Evolutionary conservation across 2,888 invertebrate genomes (phyloP), one percentile per base, ranked within the genome.

Genomic region (Tanytarsus gracilentus): DNA sequence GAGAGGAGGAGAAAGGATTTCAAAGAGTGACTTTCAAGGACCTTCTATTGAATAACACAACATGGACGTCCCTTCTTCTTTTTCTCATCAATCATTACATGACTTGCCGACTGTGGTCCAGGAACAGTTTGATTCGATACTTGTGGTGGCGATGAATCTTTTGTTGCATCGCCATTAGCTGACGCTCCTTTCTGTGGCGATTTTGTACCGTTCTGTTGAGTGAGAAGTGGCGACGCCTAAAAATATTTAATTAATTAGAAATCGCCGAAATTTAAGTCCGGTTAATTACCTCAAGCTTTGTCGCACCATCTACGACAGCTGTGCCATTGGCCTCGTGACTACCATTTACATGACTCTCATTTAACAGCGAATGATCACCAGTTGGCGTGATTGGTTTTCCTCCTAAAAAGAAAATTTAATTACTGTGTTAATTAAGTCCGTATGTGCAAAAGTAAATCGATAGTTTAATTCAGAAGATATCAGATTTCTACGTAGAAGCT

Each of bases 51-150:
- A 74, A 92, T 81, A 73, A 88, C 88, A 80, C 94, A 94, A 80
- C 93, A 93, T 75, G 89, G 87, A 83, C 92, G 92, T 79, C 91
- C 92, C 76, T 88, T 89, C 79, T 92, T 93, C 81, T 93, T 93
- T 80, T 93, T 92, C 72, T 93, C 73, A 61, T 73, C 74, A 66
- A 74, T 83, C 72, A 88, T 87, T 70, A 94, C 89, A 75, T 88
- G 91, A 75, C 93, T 93, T 65, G 91, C 88, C 75, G 90, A 89
- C 69, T 80, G 81, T 55, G 86, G 85, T 71, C 87, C 85, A 68
- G 85, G 86, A 63, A 85, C 83, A 67, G 86, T 84, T 68, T 73
- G 70, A 66, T 74, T 74, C 66, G 73, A 73, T 64, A 74, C 70
- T 67, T 74, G 73, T 64, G 72, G 70, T 66, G 71, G 67, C 58